phyloP scores from a whole-genome alignment of 2,113 vertebrate genomes.

The Struthio camelus region DNA sequence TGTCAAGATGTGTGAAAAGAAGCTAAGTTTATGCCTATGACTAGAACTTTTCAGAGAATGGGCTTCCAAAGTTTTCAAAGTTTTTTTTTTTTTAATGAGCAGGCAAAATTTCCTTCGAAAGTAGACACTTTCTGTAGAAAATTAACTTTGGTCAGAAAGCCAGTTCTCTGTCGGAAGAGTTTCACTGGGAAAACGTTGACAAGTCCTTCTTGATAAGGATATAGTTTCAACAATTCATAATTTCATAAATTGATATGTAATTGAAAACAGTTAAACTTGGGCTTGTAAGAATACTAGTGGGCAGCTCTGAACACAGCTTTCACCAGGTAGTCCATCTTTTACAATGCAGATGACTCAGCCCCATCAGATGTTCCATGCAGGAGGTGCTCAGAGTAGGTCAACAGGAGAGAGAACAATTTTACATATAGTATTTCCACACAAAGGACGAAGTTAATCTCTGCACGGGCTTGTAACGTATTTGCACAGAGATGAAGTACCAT shows the following conservation, averaged over 20 bases:
- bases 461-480: background rate
- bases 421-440: background rate
- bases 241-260: background rate
- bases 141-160: background rate
- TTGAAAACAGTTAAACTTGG: background rate
- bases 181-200: constrained; percentile 12
- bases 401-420: background rate
- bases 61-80: constrained; percentile 39
- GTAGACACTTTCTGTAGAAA: background rate
- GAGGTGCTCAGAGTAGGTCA: background rate
- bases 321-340: background rate
- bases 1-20: constrained; percentile 65
- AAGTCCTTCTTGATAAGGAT: background rate
- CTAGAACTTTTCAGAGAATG: constrained; percentile 61
- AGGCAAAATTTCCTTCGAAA: constrained; percentile 14
- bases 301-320: background rate
- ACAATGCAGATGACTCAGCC: background rate
- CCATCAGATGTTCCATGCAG: background rate
- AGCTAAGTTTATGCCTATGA: constrained; percentile 66
- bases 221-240: background rate
- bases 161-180: background rate
- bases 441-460: background rate
- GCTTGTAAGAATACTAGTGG: background rate
- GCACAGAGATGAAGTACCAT: background rate
- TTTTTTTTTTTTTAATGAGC: constrained; percentile 28